phyloP scores from a whole-genome alignment of 2,888 invertebrate genomes.

The Charanyca ferruginea region DNA sequence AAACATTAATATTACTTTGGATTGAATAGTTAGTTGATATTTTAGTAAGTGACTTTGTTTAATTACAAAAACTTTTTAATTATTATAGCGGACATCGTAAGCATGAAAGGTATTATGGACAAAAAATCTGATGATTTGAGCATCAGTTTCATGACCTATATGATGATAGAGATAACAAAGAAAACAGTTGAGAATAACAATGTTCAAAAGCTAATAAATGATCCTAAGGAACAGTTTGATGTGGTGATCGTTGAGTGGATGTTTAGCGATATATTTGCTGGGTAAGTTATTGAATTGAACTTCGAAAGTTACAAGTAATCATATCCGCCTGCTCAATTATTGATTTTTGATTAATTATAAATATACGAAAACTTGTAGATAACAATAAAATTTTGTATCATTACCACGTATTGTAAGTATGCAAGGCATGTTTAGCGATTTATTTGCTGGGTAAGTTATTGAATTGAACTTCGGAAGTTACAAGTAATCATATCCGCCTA shows the following conservation, averaged over 20 bases:
- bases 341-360: too few species aligned
- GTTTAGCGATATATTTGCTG: conserved; percentile 66
- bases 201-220: conserved; percentile 66
- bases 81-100: conserved; percentile 33
- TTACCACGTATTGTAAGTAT: too few species aligned
- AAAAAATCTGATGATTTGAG: neutral
- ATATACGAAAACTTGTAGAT: too few species aligned
- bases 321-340: too few species aligned
- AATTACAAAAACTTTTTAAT: too few species aligned
- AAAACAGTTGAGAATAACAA: conserved; percentile 56
- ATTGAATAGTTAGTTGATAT: too few species aligned
- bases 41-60: too few species aligned
- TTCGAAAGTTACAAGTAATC: neutral
- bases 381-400: too few species aligned
- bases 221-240: conserved; percentile 72
- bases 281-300: conserved; percentile 59
- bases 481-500: neutral
- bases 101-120: conserved; percentile 14
- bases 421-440: conserved; percentile 70
- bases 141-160: neutral
- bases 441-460: conserved; percentile 67
- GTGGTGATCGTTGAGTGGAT: conserved; percentile 74
- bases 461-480: neutral
- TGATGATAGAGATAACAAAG: conserved; percentile 42
- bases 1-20: too few species aligned